Percentiles rank a stretch among this genome's conserved stretches.
Evolutionary conservation across 2,888 invertebrate species (phyloP).

Genomic region (Chorisops tibialis): DNA sequence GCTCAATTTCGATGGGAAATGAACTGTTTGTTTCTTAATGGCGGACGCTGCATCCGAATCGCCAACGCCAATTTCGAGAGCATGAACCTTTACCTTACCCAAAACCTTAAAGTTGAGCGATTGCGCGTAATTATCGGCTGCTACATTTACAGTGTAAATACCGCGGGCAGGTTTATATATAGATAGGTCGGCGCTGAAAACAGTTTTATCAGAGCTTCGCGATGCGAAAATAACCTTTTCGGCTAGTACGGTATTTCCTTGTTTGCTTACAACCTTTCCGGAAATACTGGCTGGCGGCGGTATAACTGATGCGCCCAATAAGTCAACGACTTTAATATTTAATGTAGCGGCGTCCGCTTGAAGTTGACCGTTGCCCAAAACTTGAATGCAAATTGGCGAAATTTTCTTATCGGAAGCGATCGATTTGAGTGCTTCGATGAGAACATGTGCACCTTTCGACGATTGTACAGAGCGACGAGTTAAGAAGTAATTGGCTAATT

Average conservation of each 20-base stretch:
- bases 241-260: conserved; percentile 61
- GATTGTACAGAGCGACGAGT: conserved; percentile 86
- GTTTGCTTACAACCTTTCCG: conserved; percentile 50
- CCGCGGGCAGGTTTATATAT: conserved; percentile 78
- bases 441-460: conserved; percentile 74
- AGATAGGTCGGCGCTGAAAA: conserved; percentile 74
- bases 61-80: conserved; percentile 80
- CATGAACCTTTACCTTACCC: conserved; percentile 71
- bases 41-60: conserved; percentile 88
- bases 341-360: conserved; percentile 71
- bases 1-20: conserved; percentile 68
- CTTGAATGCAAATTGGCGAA: conserved; percentile 79
- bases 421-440: conserved; percentile 73
- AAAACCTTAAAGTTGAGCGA: conserved; percentile 67
- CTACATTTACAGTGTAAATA: conserved; percentile 76
- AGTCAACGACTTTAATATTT: conserved; percentile 67
- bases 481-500: conserved; percentile 86
- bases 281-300: conserved; percentile 39
- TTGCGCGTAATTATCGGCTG: conserved; percentile 62
- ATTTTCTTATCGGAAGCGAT: conserved; percentile 65
- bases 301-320: conserved; percentile 68
- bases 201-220: conserved; percentile 66
- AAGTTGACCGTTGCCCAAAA: conserved; percentile 75
- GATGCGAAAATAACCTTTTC: conserved; percentile 58
- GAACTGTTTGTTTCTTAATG: conserved; percentile 70